Percentiles rank a stretch among this genome's conserved stretches.
Conservation (phyloP, 2,113 vertebrate genomes). For the Aegypius monachus region DNA sequence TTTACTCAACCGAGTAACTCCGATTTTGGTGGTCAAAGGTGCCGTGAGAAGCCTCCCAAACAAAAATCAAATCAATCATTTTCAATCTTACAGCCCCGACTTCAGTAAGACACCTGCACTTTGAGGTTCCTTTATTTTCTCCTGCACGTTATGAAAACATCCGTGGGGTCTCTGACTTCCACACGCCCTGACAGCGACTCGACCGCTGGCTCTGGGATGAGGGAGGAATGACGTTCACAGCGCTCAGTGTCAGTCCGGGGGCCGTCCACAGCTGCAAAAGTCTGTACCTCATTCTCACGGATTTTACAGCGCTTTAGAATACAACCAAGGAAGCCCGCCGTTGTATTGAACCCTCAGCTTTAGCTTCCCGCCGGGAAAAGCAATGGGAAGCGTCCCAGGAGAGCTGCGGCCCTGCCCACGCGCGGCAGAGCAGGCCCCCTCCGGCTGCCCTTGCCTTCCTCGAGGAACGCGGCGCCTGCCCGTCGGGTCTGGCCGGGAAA, state of each 20-base stretch:
- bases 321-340: rapidly evolving
- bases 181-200: too few relatives aligned
- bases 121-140: background rate
- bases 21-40: background rate
- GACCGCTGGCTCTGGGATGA: background rate
- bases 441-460: rapidly evolving
- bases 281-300: rapidly evolving
- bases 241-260: rapidly evolving
- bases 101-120: too few relatives aligned
- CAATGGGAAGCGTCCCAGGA: background rate
- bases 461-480: background rate
- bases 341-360: background rate
- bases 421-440: background rate
- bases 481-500: rapidly evolving
- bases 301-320: background rate
- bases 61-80: background rate
- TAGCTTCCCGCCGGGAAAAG: background rate
- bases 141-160: rapidly evolving
- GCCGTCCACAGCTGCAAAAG: background rate
- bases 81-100: background rate
- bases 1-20: background rate
- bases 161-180: rapidly evolving
- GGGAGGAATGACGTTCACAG: background rate
- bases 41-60: background rate
- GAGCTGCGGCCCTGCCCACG: background rate